These are phyloP conservation scores for Cherax quadricarinatus DNA, from an alignment of 1,140 invertebrate species.

Conservation along the genomic window DNA sequence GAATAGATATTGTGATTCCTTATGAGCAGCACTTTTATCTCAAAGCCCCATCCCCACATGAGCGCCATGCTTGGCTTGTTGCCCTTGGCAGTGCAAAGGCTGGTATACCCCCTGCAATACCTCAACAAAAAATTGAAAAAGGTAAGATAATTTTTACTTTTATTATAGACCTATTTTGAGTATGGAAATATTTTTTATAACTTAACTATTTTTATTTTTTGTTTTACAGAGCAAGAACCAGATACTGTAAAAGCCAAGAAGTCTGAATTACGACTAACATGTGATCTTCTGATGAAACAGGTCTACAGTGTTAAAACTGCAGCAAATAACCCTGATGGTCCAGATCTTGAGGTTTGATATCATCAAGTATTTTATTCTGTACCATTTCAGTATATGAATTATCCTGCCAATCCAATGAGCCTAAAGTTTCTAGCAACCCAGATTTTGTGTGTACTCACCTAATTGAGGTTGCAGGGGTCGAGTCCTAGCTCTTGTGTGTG, in stretches of 20 bases:
- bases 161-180: no score
- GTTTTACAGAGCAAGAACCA: slow-evolving; percentile 73
- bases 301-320: slow-evolving; percentile 87
- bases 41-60: slow-evolving; percentile 84
- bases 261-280: slow-evolving; percentile 87
- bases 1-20: slow-evolving; percentile 88
- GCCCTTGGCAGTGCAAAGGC: slow-evolving; percentile 89
- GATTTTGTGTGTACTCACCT: no score
- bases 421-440: background rate
- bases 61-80: slow-evolving; percentile 88
- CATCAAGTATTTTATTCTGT: background rate
- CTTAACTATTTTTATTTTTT: background rate
- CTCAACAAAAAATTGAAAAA: slow-evolving; percentile 77
- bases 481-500: no score
- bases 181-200: background rate
- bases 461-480: no score
- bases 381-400: background rate
- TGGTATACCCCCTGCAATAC: slow-evolving; percentile 80
- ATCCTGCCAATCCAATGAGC: background rate
- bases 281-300: slow-evolving; percentile 90
- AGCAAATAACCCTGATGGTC: slow-evolving; percentile 80
- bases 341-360: slow-evolving; percentile 81
- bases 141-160: slow-evolving; percentile 24
- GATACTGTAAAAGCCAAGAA: slow-evolving; percentile 85
- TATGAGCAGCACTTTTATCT: slow-evolving; percentile 89